Base-by-base conservation (phyloP, 2,797 vertebrate genomes). In the Coccyzus lansbergi region DNA sequence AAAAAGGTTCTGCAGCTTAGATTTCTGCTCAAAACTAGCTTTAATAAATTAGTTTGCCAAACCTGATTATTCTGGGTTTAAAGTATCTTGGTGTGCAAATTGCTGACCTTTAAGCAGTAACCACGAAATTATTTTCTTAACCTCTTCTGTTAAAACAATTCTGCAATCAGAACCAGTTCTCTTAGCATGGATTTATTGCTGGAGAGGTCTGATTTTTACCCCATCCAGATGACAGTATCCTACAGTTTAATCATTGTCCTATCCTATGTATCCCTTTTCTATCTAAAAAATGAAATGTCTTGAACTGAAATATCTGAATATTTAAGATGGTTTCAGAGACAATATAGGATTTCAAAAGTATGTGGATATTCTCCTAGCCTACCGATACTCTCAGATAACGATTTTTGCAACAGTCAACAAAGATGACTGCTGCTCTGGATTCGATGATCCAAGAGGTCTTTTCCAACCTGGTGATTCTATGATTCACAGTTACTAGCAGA, bases 1-100 rank as follows among this genome's bases (percentile, higher is more conserved):
- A 88, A 65, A 18, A 53, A 86, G 15, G 15, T 40, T 86, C 60
- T 81, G 97, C 97, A 98, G 96, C 97, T 98, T 98, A 97, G 13
- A 0, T 4, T 8, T 34, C 56, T 52, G 1, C 11, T 49, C 28
- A 60, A 86, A 83, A 63, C 6, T 16, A 26, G 14, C 59, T 74
- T 52, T 36, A 64, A 56, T 33, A 80, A 80, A 91, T 49, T 5
- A 85, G 14, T 18, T 83, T 71, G 31, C 18, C 31, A 67, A 79
- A 90, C 36, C 10, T 25, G 42, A 65, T 68, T 28, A 62, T 53
- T 79, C 21, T 75, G 11, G 1, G 5, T 29, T 83, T 84, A 34
- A 85, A 68, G 3, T 20, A 88, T 19, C 36, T 58, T 58, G 24
- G 26, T 44, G 21, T 63, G 38, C 25, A 80, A 77, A 80, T 1